A percentile compares a stretch with the other conserved stretches of the same genome.
phyloP scores from a whole-genome alignment of 2,113 vertebrate genomes.

The Hypomesus transpacificus region DNA sequence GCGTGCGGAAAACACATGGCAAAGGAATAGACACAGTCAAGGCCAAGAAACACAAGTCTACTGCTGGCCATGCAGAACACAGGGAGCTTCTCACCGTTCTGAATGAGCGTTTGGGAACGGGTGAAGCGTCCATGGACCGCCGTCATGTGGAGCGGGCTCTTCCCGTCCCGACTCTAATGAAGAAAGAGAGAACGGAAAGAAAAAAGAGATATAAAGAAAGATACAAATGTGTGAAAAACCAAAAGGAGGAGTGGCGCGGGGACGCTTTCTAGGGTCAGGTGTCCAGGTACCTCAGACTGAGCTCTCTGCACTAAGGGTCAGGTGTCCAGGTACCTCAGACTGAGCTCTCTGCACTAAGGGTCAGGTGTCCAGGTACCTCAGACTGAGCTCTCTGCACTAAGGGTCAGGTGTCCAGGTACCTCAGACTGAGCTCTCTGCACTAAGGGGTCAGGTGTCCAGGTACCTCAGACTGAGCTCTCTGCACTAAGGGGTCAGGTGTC shows the following conservation, averaged over 20 bases:
- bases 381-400: background rate
- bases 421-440: background rate
- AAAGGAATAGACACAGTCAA: too few relatives aligned
- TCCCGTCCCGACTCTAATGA: constrained; percentile 89
- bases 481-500: too few relatives aligned
- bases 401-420: too few relatives aligned
- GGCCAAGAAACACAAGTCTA: background rate
- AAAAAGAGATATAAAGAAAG: too few relatives aligned
- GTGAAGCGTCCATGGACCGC: constrained; percentile 94
- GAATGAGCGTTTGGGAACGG: constrained; percentile 92
- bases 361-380: too few relatives aligned
- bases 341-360: too few relatives aligned
- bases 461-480: background rate
- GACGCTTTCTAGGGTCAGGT: too few relatives aligned
- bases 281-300: background rate
- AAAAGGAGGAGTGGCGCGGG: too few relatives aligned
- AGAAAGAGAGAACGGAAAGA: background rate
- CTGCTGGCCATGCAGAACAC: background rate
- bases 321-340: background rate
- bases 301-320: too few relatives aligned
- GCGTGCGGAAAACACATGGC: background rate
- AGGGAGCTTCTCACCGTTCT: constrained; percentile 80
- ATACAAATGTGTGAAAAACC: too few relatives aligned
- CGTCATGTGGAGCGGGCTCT: constrained; percentile 95
- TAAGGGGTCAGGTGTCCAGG: too few relatives aligned